phyloP scores from a whole-genome alignment of 2,888 invertebrate species.

The Dorcus hopei region DNA sequence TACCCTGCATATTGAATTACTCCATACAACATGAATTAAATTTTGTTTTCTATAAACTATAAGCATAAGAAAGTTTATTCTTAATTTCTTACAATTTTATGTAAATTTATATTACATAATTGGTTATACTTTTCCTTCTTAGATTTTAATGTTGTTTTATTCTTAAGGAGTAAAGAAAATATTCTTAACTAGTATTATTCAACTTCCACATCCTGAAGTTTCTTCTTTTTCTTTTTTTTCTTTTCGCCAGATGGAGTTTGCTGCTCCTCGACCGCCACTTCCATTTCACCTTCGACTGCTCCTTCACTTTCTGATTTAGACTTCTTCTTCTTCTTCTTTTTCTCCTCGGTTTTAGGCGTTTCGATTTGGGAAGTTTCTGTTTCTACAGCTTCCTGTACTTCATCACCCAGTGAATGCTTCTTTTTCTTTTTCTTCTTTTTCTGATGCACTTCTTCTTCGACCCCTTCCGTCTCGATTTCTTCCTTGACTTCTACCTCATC shows the following conservation, averaged over 20 bases:
- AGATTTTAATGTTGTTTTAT: no score
- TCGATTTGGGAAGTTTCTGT: slow-evolving; percentile 18
- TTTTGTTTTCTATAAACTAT: no score
- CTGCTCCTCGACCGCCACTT: slow-evolving; percentile 6
- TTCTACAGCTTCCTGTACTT: slow-evolving; percentile 17
- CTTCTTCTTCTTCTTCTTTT: slow-evolving; percentile 25
- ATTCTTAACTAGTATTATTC: slow-evolving; percentile 2
- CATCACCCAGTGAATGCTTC: slow-evolving; percentile 25
- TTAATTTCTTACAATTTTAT: no score
- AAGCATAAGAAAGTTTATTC: no score
- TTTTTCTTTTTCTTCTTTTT: slow-evolving; percentile 48
- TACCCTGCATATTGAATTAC: no score
- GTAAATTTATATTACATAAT: no score
- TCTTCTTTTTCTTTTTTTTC: slow-evolving; percentile 57
- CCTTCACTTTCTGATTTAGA: slow-evolving; percentile 20
- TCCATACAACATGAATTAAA: no score
- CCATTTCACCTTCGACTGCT: slow-evolving; percentile 18
- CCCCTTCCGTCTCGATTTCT: slow-evolving; percentile 26
- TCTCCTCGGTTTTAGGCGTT: slow-evolving; percentile 27
- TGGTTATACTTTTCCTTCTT: no score
- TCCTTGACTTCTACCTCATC: slow-evolving; percentile 26
- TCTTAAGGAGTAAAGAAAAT: no score
- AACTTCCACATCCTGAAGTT: slow-evolving; percentile 41
- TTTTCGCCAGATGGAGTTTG: slow-evolving; percentile 22
- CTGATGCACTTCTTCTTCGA: slow-evolving; percentile 13